Percentiles rank a stretch among this genome's conserved stretches.
Evolutionary conservation across 2,113 vertebrate genomes (phyloP).

Genomic region (Gadus macrocephalus): DNA sequence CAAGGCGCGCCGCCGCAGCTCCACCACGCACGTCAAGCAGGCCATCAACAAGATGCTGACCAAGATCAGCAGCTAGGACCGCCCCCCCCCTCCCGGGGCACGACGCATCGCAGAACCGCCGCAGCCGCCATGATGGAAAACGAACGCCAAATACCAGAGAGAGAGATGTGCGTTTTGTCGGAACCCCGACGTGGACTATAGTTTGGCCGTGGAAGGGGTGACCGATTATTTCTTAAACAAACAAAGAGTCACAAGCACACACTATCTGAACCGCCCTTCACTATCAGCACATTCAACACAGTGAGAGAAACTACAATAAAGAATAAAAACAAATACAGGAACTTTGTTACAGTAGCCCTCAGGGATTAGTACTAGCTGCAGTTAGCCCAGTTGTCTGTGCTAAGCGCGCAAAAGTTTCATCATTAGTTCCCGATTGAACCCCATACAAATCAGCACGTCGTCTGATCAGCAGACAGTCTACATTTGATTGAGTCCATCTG

Average conservation of each 20-base stretch:
- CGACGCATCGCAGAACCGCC: too few relatives aligned
- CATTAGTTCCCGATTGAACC: not conserved
- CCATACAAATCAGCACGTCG: not conserved
- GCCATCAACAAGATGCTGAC: conserved; percentile 99
- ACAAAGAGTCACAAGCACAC: not conserved
- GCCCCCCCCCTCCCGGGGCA: not conserved
- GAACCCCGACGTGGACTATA: conserved; percentile 10
- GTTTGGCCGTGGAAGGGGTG: conserved; percentile 23
- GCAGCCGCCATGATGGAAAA: too few relatives aligned
- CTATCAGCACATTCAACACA: not conserved
- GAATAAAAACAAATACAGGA: not conserved
- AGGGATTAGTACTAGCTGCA: not conserved
- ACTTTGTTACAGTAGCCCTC: not conserved
- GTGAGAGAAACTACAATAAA: not conserved
- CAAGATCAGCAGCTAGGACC: conserved; percentile 93
- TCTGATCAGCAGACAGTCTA: conserved; percentile 2
- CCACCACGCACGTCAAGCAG: conserved; percentile 97
- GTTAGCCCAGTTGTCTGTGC: not conserved
- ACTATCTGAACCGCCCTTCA: not conserved
- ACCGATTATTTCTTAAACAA: not conserved
- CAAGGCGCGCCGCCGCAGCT: conserved; percentile 90
- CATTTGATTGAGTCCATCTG: conserved; percentile 21
- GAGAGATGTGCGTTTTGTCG: not conserved
- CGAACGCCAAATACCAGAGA: not conserved
- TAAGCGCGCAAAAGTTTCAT: not conserved